Percentiles rank a stretch among this genome's conserved stretches.
Evolutionary conservation across 2,797 vertebrate species (phyloP).

Genomic region (Geotrypetes seraphini): DNA sequence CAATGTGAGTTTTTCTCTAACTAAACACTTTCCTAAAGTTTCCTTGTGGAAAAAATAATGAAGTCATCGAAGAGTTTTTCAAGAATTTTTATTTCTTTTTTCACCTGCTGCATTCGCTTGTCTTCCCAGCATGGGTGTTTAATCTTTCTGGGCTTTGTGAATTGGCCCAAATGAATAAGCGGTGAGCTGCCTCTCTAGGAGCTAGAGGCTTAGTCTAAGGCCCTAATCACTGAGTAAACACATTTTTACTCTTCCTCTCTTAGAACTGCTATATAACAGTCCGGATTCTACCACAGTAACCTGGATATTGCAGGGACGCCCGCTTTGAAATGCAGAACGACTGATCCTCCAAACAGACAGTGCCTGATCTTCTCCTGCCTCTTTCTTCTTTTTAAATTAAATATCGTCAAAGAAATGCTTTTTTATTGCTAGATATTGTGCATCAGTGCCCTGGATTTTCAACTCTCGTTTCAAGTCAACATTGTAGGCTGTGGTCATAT

Average conservation of each 20-base stretch:
- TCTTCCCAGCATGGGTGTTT: slow-evolving; percentile 99
- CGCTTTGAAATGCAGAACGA: slow-evolving; percentile 72
- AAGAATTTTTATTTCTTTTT: slow-evolving; percentile 86
- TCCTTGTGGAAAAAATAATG: slow-evolving; percentile 75
- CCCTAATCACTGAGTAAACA: slow-evolving; percentile 99
- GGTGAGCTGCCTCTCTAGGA: slow-evolving; percentile 93
- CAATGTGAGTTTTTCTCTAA: slow-evolving; percentile 78
- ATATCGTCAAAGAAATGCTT: slow-evolving; percentile 60
- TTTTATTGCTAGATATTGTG: slow-evolving; percentile 67
- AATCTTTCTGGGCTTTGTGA: slow-evolving; percentile 98
- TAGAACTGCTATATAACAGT: slow-evolving; percentile 86
- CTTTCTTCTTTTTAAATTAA: slow-evolving; percentile 69
- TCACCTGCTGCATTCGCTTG: slow-evolving; percentile 95
- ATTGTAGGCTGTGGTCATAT: slow-evolving; percentile 51
- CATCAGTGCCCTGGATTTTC: slow-evolving; percentile 60
- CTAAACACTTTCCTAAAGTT: slow-evolving; percentile 80
- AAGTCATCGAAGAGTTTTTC: slow-evolving; percentile 74
- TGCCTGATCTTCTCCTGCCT: slow-evolving; percentile 53
- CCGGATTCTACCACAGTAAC: slow-evolving; percentile 82
- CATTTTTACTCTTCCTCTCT: slow-evolving; percentile 93
- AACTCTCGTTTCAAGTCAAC: slow-evolving; percentile 65
- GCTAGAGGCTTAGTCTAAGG: slow-evolving; percentile 98
- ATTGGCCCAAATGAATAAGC: slow-evolving; percentile 96
- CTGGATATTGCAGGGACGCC: slow-evolving; percentile 72
- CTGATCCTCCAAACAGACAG: slow-evolving; percentile 64